Evolutionary conservation across 1,140 invertebrate genomes (phyloP).

Genomic region (Hycleus phaleratus): DNA sequence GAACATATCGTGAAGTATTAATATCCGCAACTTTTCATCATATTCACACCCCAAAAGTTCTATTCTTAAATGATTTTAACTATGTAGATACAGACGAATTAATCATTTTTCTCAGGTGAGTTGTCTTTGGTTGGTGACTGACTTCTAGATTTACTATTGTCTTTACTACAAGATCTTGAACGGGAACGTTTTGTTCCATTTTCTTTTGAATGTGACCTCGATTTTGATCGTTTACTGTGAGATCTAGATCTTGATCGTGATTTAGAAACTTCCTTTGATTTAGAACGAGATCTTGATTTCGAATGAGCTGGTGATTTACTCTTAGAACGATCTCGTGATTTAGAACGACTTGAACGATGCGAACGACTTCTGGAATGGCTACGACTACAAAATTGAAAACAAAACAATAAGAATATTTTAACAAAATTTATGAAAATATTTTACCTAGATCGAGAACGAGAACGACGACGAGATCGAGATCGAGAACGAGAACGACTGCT

Average conservation of each 20-base stretch:
- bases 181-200: constrained; percentile 18
- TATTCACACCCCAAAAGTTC: no score
- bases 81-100: constrained; percentile 1
- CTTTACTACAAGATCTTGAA: constrained; percentile 17
- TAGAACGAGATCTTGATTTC: constrained; percentile 55
- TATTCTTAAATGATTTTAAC: no score
- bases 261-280: constrained; percentile 33
- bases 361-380: constrained; percentile 61
- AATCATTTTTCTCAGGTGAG: constrained; percentile 16
- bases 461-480: constrained; percentile 41
- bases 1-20: no score
- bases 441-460: constrained; percentile 35
- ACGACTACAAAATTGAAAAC: constrained; percentile 36
- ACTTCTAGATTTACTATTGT: constrained; percentile 23
- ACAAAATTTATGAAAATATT: constrained; percentile 1
- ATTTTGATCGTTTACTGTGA: constrained; percentile 21
- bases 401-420: not conserved
- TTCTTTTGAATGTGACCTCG: constrained; percentile 24
- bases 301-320: constrained; percentile 42
- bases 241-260: constrained; percentile 35
- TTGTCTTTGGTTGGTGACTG: constrained; percentile 23
- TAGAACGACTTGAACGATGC: constrained; percentile 58
- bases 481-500: constrained; percentile 41
- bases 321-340: constrained; percentile 59
- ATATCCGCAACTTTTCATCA: no score